phyloP scores from a whole-genome alignment of 1,140 invertebrate genomes.

The Notospermus geniculatus region DNA sequence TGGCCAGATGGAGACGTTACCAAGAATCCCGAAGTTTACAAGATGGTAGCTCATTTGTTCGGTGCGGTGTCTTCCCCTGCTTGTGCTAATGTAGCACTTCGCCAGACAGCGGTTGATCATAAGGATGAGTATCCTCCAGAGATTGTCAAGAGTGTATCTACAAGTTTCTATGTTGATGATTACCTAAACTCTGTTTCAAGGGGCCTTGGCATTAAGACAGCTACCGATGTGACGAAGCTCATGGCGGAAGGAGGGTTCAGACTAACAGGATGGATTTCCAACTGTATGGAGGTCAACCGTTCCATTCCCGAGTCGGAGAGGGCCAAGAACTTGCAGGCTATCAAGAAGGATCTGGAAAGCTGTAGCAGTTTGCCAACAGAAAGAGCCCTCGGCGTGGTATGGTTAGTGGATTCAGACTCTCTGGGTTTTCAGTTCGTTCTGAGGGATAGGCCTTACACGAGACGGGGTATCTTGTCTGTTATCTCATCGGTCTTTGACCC shows the following conservation, averaged over 20 bases:
- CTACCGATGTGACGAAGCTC: slow-evolving; percentile 9
- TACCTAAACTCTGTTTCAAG: slow-evolving; percentile 16
- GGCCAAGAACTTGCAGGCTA: neutral
- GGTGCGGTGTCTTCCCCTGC: slow-evolving; percentile 19
- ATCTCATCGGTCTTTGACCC: slow-evolving; percentile 20
- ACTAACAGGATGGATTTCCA: slow-evolving; percentile 15
- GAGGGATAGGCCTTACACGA: slow-evolving; percentile 8
- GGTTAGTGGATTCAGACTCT: slow-evolving; percentile 10
- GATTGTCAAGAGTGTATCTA: slow-evolving; percentile 11
- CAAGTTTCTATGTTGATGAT: slow-evolving; percentile 27
- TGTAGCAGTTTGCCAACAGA: slow-evolving; percentile 4
- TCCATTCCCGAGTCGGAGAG: slow-evolving; percentile 8
- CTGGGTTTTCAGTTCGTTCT: slow-evolving; percentile 3
- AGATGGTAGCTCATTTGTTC: slow-evolving; percentile 24
- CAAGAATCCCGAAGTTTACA: slow-evolving; percentile 9
- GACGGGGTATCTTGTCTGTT: slow-evolving; percentile 16
- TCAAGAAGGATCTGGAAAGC: neutral
- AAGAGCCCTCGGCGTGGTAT: slow-evolving; percentile 10
- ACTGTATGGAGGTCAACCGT: slow-evolving; percentile 9
- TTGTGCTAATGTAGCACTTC: slow-evolving; percentile 15
- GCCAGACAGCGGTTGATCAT: slow-evolving; percentile 11
- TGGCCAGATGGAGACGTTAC: slow-evolving; percentile 15
- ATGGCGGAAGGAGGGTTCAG: slow-evolving; percentile 14
- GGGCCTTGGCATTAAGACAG: neutral
- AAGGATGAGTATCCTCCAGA: neutral